Conservation (phyloP, 2,113 vertebrate genomes). For the Brienomyrus brachyistius region DNA sequence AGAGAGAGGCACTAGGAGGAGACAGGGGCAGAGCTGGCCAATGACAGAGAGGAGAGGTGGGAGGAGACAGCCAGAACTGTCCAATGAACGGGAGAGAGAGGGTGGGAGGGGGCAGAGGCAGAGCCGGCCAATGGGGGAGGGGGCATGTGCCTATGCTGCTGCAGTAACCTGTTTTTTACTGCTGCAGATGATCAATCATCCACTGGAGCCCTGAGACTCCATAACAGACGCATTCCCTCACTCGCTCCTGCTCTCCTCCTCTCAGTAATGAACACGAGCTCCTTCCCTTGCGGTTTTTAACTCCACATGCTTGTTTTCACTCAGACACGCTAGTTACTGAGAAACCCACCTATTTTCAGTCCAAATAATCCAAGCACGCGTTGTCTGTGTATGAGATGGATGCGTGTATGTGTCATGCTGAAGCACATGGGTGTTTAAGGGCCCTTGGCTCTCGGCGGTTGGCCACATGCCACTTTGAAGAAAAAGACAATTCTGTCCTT, state of each 20-base stretch:
- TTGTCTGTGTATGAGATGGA: background rate
- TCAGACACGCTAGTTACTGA: background rate
- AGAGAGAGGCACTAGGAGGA: background rate
- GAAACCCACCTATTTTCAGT: background rate
- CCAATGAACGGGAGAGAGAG: constrained; percentile 1
- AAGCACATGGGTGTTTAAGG: background rate
- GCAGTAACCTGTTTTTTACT: constrained; percentile 51
- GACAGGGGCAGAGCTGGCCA: constrained; percentile 16
- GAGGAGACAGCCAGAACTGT: background rate
- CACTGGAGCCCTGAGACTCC: constrained; percentile 35
- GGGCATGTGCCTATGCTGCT: constrained; percentile 29
- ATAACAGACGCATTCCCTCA: constrained; percentile 19
- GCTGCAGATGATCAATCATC: constrained; percentile 53
- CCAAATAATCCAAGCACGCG: background rate
- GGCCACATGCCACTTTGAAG: background rate
- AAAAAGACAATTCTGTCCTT: constrained; percentile 5
- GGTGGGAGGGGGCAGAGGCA: background rate
- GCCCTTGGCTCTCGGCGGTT: background rate
- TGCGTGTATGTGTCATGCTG: background rate
- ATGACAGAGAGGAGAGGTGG: constrained; percentile 10
- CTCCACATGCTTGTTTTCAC: background rate
- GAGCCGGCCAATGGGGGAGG: constrained; percentile 1
- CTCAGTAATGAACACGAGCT: background rate
- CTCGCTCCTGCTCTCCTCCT: background rate
- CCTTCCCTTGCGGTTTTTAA: background rate